Conservation (phyloP, 1,140 invertebrate genomes). For the Drosophila paulistorum region DNA sequence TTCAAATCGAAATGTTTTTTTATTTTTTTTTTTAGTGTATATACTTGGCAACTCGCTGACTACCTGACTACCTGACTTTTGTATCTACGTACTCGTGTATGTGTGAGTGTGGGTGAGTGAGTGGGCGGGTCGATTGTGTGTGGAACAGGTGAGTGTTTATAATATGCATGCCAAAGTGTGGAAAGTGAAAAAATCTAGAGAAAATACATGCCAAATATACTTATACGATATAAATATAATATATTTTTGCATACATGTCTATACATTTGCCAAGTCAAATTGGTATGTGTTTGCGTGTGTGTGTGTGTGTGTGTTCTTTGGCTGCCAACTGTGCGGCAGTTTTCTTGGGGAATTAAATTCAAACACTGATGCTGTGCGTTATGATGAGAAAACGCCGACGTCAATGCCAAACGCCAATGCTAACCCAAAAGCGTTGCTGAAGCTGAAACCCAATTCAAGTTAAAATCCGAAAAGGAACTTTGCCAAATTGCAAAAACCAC, state of each 20-base stretch:
- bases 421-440: conserved; percentile 29
- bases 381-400: conserved; percentile 10
- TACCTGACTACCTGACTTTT: conserved; percentile 35
- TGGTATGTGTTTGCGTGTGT: conserved; percentile 11
- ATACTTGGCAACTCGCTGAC: conserved; percentile 30
- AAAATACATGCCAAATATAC: conserved; percentile 47
- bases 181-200: conserved; percentile 45
- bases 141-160: conserved; percentile 79
- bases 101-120: not conserved
- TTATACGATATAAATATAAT: conserved; percentile 23
- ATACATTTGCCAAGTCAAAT: conserved; percentile 4
- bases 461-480: conserved; percentile 58
- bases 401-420: conserved; percentile 3
- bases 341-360: conserved; percentile 27
- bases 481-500: conserved; percentile 60
- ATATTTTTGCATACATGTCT: conserved; percentile 9
- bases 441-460: conserved; percentile 49
- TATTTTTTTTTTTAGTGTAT: not conserved
- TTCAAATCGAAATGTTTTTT: not conserved
- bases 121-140: conserved; percentile 9
- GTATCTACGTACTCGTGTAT: not conserved
- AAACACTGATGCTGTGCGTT: conserved; percentile 17
- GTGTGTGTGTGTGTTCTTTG: conserved; percentile 20
- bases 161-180: conserved; percentile 72
- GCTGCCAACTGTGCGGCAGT: conserved; percentile 22